Evolutionary conservation across 2,113 vertebrate genomes (phyloP).

Genomic region (Tapirus terrestris): DNA sequence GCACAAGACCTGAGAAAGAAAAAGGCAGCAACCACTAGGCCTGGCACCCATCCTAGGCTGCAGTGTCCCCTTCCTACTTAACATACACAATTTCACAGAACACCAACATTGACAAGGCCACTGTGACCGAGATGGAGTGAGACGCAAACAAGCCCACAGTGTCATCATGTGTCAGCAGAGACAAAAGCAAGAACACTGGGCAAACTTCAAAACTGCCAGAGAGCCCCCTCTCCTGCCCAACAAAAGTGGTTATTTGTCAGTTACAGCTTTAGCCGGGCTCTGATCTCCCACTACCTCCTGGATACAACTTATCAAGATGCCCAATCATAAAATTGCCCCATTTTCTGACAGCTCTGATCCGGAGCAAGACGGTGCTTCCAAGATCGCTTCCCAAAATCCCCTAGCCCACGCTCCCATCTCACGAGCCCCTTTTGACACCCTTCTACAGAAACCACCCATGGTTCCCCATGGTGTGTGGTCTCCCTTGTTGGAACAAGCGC

Average conservation of each 20-base stretch:
- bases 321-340: background rate
- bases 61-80: background rate
- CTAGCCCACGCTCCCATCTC: background rate
- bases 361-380: background rate
- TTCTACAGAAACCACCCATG: background rate
- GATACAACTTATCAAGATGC: background rate
- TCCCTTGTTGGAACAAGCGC: background rate
- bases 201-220: background rate
- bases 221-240: background rate
- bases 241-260: background rate
- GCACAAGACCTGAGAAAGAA: background rate
- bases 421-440: background rate
- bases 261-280: background rate
- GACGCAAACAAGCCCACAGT: background rate
- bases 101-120: background rate
- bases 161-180: background rate
- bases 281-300: background rate
- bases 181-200: background rate
- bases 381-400: background rate
- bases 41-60: background rate
- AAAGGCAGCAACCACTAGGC: background rate
- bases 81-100: background rate
- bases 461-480: background rate
- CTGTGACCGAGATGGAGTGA: background rate
- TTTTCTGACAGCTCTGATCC: background rate